phyloP scores from a whole-genome alignment of 1,140 invertebrate genomes.

The Hermetia illucens region DNA sequence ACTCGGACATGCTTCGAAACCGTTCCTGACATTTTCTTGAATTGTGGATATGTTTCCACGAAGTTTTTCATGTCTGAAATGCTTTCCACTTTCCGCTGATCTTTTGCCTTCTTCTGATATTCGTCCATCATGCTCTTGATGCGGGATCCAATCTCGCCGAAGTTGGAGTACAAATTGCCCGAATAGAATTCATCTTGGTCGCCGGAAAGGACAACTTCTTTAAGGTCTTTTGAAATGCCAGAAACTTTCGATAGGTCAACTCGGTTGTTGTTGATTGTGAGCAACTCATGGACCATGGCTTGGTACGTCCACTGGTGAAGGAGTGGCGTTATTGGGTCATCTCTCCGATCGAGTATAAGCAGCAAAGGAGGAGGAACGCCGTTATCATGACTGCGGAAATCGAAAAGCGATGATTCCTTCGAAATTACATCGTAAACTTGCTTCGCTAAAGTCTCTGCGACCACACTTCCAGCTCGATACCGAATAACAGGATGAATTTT shows the following conservation, averaged over 20 bases:
- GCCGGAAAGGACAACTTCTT: constrained; percentile 84
- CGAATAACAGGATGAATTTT: constrained; percentile 84
- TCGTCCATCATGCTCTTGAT: constrained; percentile 97
- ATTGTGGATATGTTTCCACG: constrained; percentile 95
- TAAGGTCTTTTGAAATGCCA: constrained; percentile 74
- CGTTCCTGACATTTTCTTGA: constrained; percentile 98
- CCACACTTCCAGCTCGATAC: constrained; percentile 78
- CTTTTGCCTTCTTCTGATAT: constrained; percentile 91
- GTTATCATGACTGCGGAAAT: constrained; percentile 61
- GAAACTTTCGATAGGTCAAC: constrained; percentile 77
- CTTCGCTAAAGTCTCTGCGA: constrained; percentile 76
- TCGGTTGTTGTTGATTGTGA: constrained; percentile 90
- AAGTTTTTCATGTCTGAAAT: constrained; percentile 99
- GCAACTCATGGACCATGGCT: constrained; percentile 97
- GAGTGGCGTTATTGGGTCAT: constrained; percentile 91
- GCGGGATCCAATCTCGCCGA: constrained; percentile 95
- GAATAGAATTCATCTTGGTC: constrained; percentile 98
- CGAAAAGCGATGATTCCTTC: constrained; percentile 76
- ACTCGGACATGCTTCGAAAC: constrained; percentile 95
- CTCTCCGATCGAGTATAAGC: constrained; percentile 77
- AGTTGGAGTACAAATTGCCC: constrained; percentile 90
- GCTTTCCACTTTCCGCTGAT: constrained; percentile 93
- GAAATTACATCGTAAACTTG: constrained; percentile 67
- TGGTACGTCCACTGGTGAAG: constrained; percentile 99
- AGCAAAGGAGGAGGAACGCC: constrained; percentile 51